These are phyloP conservation scores for Coptodon bakossiorum DNA, from an alignment of 2,113 vertebrate species.

Conservation along the genomic window DNA sequence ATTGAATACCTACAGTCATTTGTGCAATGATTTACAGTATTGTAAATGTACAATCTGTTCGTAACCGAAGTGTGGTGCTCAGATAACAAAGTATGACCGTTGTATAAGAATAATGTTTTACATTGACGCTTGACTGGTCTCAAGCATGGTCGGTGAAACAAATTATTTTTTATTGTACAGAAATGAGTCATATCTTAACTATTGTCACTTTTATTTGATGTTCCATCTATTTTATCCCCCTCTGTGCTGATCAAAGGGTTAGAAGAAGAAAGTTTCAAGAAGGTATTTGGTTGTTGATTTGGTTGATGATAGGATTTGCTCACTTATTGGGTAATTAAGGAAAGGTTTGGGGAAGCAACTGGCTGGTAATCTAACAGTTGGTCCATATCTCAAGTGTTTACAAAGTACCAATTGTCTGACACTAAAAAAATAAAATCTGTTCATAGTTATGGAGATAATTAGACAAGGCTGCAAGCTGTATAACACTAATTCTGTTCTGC, in stretches of 20 bases:
- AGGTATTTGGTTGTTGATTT: not conserved
- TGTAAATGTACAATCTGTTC: constrained; percentile 40
- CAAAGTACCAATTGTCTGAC: not conserved
- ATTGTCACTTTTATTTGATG: constrained; percentile 28
- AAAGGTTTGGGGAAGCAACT: not conserved
- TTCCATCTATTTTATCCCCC: not conserved
- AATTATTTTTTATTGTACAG: constrained; percentile 62
- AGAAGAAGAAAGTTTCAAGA: not conserved
- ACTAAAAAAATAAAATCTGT: not conserved
- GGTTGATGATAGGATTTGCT: not conserved
- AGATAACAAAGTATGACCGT: constrained; percentile 38
- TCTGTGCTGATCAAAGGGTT: not conserved
- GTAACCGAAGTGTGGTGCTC: constrained; percentile 37
- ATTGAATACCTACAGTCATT: constrained; percentile 2
- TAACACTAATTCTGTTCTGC: constrained; percentile 18
- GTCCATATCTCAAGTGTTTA: not conserved
- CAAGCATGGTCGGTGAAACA: constrained; percentile 62
- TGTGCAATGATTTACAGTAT: constrained; percentile 60
- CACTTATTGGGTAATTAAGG: not conserved
- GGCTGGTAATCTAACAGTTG: not conserved
- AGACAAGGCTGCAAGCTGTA: constrained; percentile 50
- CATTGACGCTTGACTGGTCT: constrained; percentile 77
- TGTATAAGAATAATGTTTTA: constrained; percentile 60
- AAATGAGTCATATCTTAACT: constrained; percentile 36
- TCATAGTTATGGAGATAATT: not conserved